phyloP scores from a whole-genome alignment of 2,797 vertebrate genomes.

The Lophotriccus pileatus region DNA sequence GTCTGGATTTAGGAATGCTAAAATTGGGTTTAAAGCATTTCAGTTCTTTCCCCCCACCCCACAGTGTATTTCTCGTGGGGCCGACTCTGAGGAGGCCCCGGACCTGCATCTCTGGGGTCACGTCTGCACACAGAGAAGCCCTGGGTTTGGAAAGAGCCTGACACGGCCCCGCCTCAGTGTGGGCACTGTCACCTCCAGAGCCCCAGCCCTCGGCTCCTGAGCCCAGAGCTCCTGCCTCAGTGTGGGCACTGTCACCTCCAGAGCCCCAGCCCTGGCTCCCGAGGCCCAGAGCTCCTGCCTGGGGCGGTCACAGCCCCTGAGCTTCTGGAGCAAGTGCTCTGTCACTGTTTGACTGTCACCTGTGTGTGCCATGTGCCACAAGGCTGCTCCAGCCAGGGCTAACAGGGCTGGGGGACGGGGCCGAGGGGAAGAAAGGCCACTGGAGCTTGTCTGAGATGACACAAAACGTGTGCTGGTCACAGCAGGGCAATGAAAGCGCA shows the following conservation, averaged over 20 bases:
- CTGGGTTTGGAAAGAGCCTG: accelerated
- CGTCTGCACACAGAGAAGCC: accelerated
- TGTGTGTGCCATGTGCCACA: accelerated
- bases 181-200: background rate
- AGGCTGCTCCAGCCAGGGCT: background rate
- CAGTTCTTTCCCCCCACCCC: background rate
- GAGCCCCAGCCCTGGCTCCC: accelerated
- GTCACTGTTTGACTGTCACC: background rate
- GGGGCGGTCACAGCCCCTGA: accelerated
- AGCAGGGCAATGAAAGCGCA: background rate
- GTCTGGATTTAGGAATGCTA: background rate
- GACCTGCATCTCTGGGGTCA: background rate
- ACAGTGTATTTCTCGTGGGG: background rate
- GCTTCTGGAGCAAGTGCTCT: background rate
- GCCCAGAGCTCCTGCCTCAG: background rate
- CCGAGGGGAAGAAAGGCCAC: background rate
- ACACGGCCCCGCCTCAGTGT: accelerated
- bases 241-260: background rate
- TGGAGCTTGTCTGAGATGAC: background rate
- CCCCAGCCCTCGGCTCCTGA: accelerated
- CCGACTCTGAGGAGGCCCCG: accelerated
- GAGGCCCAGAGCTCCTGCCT: background rate
- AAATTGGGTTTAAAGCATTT: background rate
- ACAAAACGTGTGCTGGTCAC: background rate
- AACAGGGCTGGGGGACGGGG: accelerated